Evolutionary conservation across 2,113 vertebrate species (phyloP).

Genomic region (Dendropsophus ebraccatus): DNA sequence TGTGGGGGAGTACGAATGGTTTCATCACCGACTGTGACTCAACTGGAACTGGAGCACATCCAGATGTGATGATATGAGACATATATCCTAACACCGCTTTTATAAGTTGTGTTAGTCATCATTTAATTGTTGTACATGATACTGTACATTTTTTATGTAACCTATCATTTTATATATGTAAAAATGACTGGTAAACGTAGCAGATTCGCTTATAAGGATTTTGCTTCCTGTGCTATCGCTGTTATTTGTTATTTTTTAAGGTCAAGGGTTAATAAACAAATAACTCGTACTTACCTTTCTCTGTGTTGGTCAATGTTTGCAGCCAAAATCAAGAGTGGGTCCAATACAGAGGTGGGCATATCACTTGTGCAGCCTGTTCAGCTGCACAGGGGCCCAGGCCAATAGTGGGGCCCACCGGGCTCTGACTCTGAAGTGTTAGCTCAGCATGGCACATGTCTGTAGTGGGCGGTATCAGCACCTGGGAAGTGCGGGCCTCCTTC

Average conservation of each 20-base stretch:
- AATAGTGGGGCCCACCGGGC: too few species aligned
- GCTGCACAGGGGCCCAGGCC: too few species aligned
- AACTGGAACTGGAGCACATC: constrained; percentile 14
- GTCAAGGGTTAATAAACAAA: too few species aligned
- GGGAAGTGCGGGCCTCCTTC: too few species aligned
- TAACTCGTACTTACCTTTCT: too few species aligned
- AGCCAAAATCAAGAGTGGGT: too few species aligned
- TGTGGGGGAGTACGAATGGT: constrained; percentile 30
- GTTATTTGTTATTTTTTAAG: not conserved
- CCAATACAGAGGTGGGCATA: too few species aligned
- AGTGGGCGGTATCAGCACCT: too few species aligned
- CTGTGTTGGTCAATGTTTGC: too few species aligned
- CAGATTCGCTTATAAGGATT: not conserved
- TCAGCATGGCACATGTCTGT: too few species aligned
- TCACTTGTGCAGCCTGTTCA: too few species aligned
- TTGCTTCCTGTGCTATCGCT: not conserved
- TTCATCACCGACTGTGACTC: constrained; percentile 32
- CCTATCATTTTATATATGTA: not conserved
- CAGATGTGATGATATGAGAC: not conserved
- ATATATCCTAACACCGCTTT: not conserved
- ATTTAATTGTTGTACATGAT: constrained; percentile 18
- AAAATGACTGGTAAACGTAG: not conserved
- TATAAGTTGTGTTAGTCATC: constrained; percentile 11
- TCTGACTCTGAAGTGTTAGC: too few species aligned
- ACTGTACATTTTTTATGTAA: not conserved